Conservation (phyloP, 2,113 vertebrate species). For the Forbesichthys papilliferus region DNA sequence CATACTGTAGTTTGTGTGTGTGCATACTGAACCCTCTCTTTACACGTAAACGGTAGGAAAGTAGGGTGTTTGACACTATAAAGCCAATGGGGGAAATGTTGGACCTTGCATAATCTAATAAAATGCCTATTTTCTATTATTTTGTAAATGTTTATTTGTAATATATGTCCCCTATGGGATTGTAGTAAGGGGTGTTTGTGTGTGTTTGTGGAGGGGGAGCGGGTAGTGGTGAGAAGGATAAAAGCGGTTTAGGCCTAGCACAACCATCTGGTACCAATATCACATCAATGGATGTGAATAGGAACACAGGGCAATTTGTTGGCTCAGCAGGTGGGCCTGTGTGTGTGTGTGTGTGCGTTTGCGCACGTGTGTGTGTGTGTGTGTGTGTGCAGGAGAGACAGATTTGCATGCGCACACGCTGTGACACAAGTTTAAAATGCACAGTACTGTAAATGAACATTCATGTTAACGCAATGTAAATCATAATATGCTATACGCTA, state of each 20-base stretch:
- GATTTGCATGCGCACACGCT: slow-evolving; percentile 1
- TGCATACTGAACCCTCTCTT: not conserved
- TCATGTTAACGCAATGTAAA: not conserved
- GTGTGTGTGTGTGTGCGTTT: slow-evolving; percentile 7
- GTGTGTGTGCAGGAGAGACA: not conserved
- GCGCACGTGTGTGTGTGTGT: not conserved
- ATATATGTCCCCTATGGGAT: not conserved
- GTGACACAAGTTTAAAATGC: not conserved
- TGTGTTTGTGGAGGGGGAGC: not conserved
- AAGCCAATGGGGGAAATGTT: too few relatives aligned
- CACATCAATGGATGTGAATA: slow-evolving; percentile 69
- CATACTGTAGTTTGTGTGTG: not conserved
- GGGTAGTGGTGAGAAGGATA: not conserved
- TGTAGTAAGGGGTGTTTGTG: not conserved
- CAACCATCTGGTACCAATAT: slow-evolving; percentile 63
- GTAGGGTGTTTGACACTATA: too few relatives aligned
- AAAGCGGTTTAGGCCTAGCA: slow-evolving; percentile 48
- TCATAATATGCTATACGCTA: not conserved
- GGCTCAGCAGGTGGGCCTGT: slow-evolving; percentile 50
- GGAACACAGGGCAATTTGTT: slow-evolving; percentile 65
- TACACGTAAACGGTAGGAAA: not conserved
- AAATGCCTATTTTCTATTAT: not conserved
- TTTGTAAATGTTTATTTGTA: not conserved
- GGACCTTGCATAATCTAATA: too few relatives aligned
- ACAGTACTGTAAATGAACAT: not conserved